These are phyloP conservation scores for Mustela erminea DNA, from an alignment of 2,797 vertebrate species.

Conservation along the genomic window DNA sequence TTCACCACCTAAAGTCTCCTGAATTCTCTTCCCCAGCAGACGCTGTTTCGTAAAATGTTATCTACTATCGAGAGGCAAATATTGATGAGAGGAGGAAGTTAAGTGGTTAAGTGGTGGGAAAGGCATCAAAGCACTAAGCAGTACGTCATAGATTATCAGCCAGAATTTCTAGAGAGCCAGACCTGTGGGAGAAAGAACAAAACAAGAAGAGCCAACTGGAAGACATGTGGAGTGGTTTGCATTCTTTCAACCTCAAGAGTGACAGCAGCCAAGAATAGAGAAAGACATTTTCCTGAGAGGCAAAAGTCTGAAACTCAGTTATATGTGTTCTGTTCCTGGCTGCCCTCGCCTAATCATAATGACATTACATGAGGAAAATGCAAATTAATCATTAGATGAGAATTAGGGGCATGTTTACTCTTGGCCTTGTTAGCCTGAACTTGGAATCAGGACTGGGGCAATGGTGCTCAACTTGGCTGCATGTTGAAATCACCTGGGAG, in stretches of 20 bases:
- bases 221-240: not conserved
- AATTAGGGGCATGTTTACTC: not conserved
- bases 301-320: not conserved
- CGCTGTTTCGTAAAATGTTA: not conserved
- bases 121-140: slow-evolving; percentile 35
- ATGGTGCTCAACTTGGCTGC: not conserved
- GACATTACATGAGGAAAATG: not conserved
- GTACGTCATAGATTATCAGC: not conserved
- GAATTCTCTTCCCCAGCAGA: not conserved
- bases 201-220: slow-evolving; percentile 1
- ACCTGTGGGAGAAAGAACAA: not conserved
- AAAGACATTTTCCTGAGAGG: not conserved
- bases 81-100: not conserved
- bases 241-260: slow-evolving; percentile 28
- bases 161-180: slow-evolving; percentile 51
- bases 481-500: not conserved
- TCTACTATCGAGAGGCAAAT: not conserved
- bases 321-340: not conserved
- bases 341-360: not conserved
- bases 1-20: not conserved
- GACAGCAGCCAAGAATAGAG: not conserved
- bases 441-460: too few relatives aligned
- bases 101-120: slow-evolving; percentile 20
- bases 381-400: not conserved
- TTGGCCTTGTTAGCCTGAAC: not conserved